These are phyloP conservation scores for Brachypalpus laphriformis DNA, from an alignment of 2,888 invertebrate genomes.

Conservation along the genomic window DNA sequence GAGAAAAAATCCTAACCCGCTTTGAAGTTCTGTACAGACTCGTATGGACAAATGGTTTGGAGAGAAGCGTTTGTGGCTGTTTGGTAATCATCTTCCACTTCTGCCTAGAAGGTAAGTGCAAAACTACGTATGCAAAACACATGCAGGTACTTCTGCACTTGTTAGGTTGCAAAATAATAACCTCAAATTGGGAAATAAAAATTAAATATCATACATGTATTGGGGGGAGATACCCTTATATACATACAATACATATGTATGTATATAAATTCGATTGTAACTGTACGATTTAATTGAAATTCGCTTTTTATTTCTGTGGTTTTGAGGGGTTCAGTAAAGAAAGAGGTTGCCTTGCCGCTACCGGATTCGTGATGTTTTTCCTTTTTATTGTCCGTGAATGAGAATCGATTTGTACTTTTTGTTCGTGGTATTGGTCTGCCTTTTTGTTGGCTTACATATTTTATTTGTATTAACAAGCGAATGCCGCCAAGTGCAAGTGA, in stretches of 20 bases:
- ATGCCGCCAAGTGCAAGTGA: slow-evolving; percentile 11
- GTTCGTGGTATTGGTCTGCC: slow-evolving; percentile 8
- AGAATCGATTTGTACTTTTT: slow-evolving; percentile 46
- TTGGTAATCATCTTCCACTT: slow-evolving; percentile 94
- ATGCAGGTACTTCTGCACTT: not conserved
- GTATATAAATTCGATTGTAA: slow-evolving; percentile 39
- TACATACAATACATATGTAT: not conserved
- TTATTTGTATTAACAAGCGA: slow-evolving; percentile 1
- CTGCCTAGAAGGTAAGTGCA: slow-evolving; percentile 89
- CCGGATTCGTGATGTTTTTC: slow-evolving; percentile 10
- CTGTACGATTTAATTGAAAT: slow-evolving; percentile 59
- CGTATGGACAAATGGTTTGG: slow-evolving; percentile 96
- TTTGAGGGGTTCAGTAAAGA: not conserved
- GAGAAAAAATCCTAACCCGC: not conserved
- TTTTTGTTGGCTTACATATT: not conserved
- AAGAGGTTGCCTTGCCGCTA: slow-evolving; percentile 5
- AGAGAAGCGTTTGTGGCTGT: slow-evolving; percentile 95
- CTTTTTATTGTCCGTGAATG: slow-evolving; percentile 22
- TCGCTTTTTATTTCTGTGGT: slow-evolving; percentile 52
- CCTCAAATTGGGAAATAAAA: slow-evolving; percentile 55
- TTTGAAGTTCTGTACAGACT: slow-evolving; percentile 58
- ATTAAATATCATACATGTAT: slow-evolving; percentile 16
- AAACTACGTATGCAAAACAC: not conserved
- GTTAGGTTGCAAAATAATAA: slow-evolving; percentile 20
- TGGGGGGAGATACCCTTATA: not conserved